Percentiles rank a stretch among this genome's conserved stretches.
phyloP scores from a whole-genome alignment of 2,888 invertebrate genomes.

The Steinernema carpocapsae region DNA sequence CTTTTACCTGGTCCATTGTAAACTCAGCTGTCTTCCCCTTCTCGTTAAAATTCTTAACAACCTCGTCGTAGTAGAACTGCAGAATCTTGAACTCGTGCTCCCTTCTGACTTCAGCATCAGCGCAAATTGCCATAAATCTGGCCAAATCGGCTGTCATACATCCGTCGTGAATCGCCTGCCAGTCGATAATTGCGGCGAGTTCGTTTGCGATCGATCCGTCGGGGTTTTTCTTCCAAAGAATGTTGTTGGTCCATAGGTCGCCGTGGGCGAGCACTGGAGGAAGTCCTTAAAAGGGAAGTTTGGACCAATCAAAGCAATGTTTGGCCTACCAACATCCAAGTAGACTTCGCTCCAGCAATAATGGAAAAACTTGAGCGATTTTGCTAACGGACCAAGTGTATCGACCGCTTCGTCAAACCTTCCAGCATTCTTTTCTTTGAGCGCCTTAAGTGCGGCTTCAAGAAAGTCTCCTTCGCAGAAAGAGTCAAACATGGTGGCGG shows the following conservation, averaged over 20 bases:
- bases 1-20: not conserved
- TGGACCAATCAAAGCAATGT: too few relatives aligned
- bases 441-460: not conserved
- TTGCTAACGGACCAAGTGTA: not conserved
- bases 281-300: conserved; percentile 6
- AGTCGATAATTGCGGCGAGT: too few relatives aligned
- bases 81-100: not conserved
- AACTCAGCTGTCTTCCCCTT: not conserved
- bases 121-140: not conserved
- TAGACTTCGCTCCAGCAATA: not conserved
- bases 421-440: not conserved
- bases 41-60: not conserved
- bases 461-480: not conserved
- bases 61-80: not conserved
- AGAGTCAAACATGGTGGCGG: not conserved
- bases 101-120: not conserved
- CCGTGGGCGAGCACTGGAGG: conserved; percentile 6
- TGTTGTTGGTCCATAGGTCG: too few relatives aligned
- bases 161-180: too few relatives aligned
- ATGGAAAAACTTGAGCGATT: not conserved
- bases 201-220: too few relatives aligned
- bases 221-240: too few relatives aligned
- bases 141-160: too few relatives aligned
- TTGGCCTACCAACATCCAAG: not conserved
- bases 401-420: not conserved